Conservation (phyloP, 2,113 vertebrate species). For the Nyctereutes procyonoides region DNA sequence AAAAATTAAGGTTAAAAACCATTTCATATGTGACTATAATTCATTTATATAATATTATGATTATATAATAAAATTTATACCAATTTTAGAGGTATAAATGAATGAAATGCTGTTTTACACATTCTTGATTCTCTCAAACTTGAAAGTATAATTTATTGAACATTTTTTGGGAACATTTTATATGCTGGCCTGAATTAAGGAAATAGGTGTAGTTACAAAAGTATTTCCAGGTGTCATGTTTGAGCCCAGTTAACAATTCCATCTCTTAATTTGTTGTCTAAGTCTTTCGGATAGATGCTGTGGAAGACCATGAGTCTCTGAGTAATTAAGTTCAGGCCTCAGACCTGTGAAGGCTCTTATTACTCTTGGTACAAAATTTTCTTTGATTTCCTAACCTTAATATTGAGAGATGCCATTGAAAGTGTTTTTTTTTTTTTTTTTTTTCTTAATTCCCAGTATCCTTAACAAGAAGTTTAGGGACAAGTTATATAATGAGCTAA, state of each 20-base stretch:
- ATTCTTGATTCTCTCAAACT: not conserved
- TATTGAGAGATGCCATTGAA: slow-evolving; percentile 8
- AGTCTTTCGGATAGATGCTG: not conserved
- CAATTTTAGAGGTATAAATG: slow-evolving; percentile 1
- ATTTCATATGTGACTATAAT: slow-evolving; percentile 24
- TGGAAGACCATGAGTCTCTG: not conserved
- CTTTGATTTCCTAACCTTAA: slow-evolving; percentile 46
- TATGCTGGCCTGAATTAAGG: not conserved
- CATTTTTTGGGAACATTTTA: not conserved
- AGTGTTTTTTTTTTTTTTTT: slow-evolving; percentile 1
- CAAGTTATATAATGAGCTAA: not conserved
- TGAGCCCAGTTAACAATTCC: not conserved
- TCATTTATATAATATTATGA: not conserved
- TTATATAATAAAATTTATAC: slow-evolving; percentile 27
- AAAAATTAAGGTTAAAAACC: slow-evolving; percentile 19
- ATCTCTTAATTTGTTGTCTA: not conserved
- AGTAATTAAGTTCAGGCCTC: not conserved
- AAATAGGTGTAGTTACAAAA: slow-evolving; percentile 4
- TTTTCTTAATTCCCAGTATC: not conserved
- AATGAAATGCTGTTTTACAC: slow-evolving; percentile 19
- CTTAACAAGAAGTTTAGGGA: slow-evolving; percentile 4
- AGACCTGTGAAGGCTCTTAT: not conserved
- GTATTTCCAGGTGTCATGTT: slow-evolving; percentile 29
- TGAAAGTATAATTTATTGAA: slow-evolving; percentile 25
- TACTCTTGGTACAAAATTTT: not conserved